Base-by-base conservation (phyloP, 2,113 vertebrate genomes). In the Rhea americana region DNA sequence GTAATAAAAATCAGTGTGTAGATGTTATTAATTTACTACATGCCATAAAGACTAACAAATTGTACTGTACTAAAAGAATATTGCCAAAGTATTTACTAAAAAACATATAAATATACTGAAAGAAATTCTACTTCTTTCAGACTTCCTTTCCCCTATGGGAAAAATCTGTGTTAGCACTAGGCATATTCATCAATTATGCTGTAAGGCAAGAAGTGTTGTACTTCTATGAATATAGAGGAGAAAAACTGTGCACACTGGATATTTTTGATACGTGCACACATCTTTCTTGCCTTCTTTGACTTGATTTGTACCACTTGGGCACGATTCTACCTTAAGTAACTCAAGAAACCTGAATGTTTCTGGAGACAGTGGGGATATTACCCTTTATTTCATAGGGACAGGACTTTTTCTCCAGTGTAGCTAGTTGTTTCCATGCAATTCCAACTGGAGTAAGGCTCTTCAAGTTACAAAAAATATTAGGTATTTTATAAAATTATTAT, bases 1-100 rank as follows among this genome's bases (percentile, higher is more conserved):
- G 92, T 94, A 87, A 89, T 95, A 94, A 96, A 97, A 92, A 82
- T 77, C 72, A 87, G 24, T 51, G 58, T 93, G 59, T 87, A 80
- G 55, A 14, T 68, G 75, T 87, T 95, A 92, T 25, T 94, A 95
- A 92, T 93, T 96, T 95, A 95, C 72, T 89, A 66, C 78, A 45
- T 85, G 83, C 63, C 56, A 81, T 92, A 95, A 94, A 95, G 17
- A 26, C 58, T 92, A 89, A 87, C 71, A 77, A 89, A 78, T 58
- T 91, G 75, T 93, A 68, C 75, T 91, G 55, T 87, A 67, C 89
- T 90, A 61, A 87, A 92, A 89, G 43, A 91, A 70, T 62, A 82
- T 51, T 82, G 61, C 56, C 12, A 0, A 89, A 68, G 17, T 87
- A 75, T 94, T 95, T 91, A 71, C 59, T 67, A 65, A 90, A 95